Percentiles rank a stretch among this genome's conserved stretches.
Conservation (phyloP, 2,797 vertebrate species). For the Anguilla marmorata region DNA sequence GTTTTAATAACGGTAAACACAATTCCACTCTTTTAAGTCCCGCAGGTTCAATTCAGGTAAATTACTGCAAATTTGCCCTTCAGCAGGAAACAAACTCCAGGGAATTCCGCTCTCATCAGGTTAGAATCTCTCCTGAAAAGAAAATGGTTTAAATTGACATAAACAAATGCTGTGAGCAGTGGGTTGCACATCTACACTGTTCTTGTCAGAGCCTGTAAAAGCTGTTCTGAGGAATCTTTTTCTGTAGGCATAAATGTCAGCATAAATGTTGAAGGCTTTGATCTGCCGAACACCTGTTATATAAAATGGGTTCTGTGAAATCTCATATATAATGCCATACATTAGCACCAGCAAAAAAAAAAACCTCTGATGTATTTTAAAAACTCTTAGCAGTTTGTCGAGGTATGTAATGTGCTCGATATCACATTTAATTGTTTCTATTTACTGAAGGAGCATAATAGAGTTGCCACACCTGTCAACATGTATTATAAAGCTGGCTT, state of each 20-base stretch:
- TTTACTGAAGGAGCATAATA: not conserved
- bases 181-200: constrained; percentile 18
- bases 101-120: constrained; percentile 65
- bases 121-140: constrained; percentile 57
- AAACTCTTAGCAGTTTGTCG: not conserved
- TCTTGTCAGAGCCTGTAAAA: constrained; percentile 23
- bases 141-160: constrained; percentile 53
- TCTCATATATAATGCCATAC: not conserved
- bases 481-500: not conserved
- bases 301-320: not conserved
- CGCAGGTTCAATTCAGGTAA: constrained; percentile 75
- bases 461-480: not conserved
- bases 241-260: constrained; percentile 5
- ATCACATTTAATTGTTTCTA: not conserved
- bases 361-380: constrained; percentile 3
- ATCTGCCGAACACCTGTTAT: constrained; percentile 9
- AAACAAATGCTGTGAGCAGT: constrained; percentile 59
- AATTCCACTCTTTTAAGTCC: constrained; percentile 71
- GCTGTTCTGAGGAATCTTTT: not conserved
- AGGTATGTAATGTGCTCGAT: not conserved
- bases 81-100: constrained; percentile 55
- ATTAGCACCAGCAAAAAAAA: not conserved
- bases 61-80: constrained; percentile 72
- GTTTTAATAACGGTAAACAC: constrained; percentile 77
- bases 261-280: constrained; percentile 7